Percentiles rank a stretch among this genome's conserved stretches.
Evolutionary conservation across 2,113 vertebrate genomes (phyloP).

Genomic region (Poeciliopsis prolifica): DNA sequence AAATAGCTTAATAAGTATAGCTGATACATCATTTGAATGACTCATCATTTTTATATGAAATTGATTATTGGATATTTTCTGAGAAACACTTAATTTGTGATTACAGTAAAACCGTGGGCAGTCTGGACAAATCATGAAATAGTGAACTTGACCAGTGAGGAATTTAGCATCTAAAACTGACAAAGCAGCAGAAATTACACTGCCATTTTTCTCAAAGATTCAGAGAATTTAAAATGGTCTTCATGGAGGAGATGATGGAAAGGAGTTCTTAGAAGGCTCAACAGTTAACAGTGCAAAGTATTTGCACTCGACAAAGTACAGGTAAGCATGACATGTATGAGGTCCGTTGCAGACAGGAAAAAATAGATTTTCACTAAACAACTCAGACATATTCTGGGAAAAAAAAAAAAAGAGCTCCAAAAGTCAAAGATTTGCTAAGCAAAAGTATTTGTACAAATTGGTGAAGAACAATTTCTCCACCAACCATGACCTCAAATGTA

Average conservation of each 20-base stretch:
- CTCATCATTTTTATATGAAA: slow-evolving; percentile 17
- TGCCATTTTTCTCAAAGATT: slow-evolving; percentile 58
- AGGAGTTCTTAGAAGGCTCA: slow-evolving; percentile 28
- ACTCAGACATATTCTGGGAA: too few species aligned
- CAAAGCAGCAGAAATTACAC: slow-evolving; percentile 42
- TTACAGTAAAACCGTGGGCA: slow-evolving; percentile 51
- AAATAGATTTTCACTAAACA: too few species aligned
- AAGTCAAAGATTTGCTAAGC: too few species aligned
- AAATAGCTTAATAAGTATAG: slow-evolving; percentile 30
- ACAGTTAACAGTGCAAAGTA: slow-evolving; percentile 56
- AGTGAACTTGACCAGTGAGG: slow-evolving; percentile 43
- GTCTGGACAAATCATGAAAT: slow-evolving; percentile 28
- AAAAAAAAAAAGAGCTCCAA: too few species aligned
- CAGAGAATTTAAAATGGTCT: slow-evolving; percentile 68
- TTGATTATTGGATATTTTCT: slow-evolving; percentile 17
- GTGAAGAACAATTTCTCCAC: too few species aligned
- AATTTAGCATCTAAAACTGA: slow-evolving; percentile 48
- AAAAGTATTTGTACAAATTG: too few species aligned
- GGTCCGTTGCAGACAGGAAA: too few species aligned
- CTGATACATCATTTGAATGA: slow-evolving; percentile 23
- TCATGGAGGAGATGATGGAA: slow-evolving; percentile 26
- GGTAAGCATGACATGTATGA: too few species aligned
- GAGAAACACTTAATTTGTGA: slow-evolving; percentile 51
- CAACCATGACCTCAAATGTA: too few species aligned
- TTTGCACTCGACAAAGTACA: slow-evolving; percentile 56